phyloP scores from a whole-genome alignment of 1,140 invertebrate species.

The Anoplophora glabripennis region DNA sequence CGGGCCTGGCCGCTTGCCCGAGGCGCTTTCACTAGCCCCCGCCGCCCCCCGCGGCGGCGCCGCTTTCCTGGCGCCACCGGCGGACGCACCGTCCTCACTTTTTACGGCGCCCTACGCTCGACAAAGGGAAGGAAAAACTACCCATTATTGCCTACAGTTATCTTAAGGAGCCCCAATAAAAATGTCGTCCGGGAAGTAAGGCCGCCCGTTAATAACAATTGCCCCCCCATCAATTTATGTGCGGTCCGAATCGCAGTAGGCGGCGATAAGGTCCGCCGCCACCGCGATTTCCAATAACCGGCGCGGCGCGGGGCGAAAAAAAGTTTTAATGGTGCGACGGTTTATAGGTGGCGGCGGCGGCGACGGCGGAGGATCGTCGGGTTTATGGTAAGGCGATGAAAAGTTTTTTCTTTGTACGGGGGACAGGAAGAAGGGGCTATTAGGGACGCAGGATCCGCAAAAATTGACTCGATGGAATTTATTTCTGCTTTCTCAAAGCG shows the following conservation, averaged over 20 bases:
- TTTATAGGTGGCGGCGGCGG: too few species aligned
- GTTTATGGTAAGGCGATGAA: too few species aligned
- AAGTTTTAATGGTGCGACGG: too few species aligned
- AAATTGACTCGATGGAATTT: too few species aligned
- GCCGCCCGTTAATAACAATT: constrained; percentile 46
- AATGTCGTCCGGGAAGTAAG: constrained; percentile 47
- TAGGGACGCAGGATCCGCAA: too few species aligned
- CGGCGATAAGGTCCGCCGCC: constrained; percentile 31
- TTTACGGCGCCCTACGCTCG: constrained; percentile 41
- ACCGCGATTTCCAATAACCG: too few species aligned
- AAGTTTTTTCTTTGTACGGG: background rate
- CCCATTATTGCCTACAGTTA: constrained; percentile 50
- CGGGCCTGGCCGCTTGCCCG: constrained; percentile 2
- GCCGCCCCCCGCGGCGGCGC: constrained; percentile 20
- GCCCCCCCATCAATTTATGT: constrained; percentile 44
- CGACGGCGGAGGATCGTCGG: too few species aligned
- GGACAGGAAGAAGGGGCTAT: background rate
- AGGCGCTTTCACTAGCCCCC: constrained; percentile 2
- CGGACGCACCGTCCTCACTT: constrained; percentile 43
- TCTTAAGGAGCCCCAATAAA: constrained; percentile 49
- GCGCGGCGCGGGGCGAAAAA: too few species aligned
- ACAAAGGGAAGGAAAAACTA: constrained; percentile 45
- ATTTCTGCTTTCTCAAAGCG: too few species aligned
- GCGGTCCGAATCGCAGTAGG: constrained; percentile 39
- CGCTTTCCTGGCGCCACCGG: constrained; percentile 26